Evolutionary conservation across 2,888 invertebrate genomes (phyloP), one percentile per base, ranked within the genome.

Genomic region (Heliconius aoede): DNA sequence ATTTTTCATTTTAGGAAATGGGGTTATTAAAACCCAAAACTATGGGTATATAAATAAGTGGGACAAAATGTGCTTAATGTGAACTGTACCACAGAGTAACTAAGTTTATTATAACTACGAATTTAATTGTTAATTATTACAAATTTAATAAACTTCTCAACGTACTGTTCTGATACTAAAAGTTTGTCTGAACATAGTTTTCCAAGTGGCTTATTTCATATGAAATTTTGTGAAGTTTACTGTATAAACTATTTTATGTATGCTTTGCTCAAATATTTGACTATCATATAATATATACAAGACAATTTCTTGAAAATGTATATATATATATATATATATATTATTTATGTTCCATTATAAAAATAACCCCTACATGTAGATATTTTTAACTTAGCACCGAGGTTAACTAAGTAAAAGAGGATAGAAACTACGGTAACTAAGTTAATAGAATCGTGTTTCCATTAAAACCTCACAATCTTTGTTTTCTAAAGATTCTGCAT

Each of bases 401-500:
- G 4, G 21, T 5, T 36, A 64, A 36, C n/a, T 64, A 32, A 64
- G 32, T 64, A 32, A 36, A n/a, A n/a, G 5, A 61, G 18, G 61
- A 21, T 21, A 15, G 60, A 26, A 60, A 60, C n/a, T n/a, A n/a
- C n/a, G n/a, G 60, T 60, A 60, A 26, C 26, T 13, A 26, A 60
- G 26, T n/a, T n/a, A n/a, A 58, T 13, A 5, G 5, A 15, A 26
- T 60, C 13, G 26, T 15, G 32, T 30, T 32, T 32, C 15, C n/a
- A n/a, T 13, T 24, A 18, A 65, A 65, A 65, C 24, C 36, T 36
- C 15, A 24, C 21, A 32, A 62, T 62, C 4, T 32, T 62, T 62
- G n/a, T 32, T 30, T 32, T 32, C 32, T 64, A 64, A 64, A 64
- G 64, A 36, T n/a, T n/a, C 2, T 24, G 36, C 65, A 65, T 65